These are phyloP conservation scores for Aricia artaxerxes DNA, from an alignment of 2,888 invertebrate genomes.

Conservation along the genomic window DNA sequence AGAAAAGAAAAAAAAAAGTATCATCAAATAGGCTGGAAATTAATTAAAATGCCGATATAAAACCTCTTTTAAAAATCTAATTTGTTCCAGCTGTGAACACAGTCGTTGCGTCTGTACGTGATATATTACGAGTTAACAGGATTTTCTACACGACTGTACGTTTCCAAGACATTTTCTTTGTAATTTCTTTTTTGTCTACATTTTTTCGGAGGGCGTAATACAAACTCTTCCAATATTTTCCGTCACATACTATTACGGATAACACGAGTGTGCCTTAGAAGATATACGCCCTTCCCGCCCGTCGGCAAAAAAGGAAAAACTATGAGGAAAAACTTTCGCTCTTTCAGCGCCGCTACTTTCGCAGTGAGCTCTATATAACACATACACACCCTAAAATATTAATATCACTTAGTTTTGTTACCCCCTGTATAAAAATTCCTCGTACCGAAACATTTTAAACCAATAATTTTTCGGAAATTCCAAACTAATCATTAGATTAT, in stretches of 20 bases:
- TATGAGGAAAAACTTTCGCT: too few relatives aligned
- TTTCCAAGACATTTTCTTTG: constrained; percentile 4
- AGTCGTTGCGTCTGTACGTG: constrained; percentile 8
- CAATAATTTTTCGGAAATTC: background rate
- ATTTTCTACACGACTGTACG: constrained; percentile 2
- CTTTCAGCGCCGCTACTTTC: too few relatives aligned
- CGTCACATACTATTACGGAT: background rate
- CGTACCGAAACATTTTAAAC: too few relatives aligned
- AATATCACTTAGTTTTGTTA: too few relatives aligned
- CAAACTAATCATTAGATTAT: background rate
- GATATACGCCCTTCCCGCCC: background rate
- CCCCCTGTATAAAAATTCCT: too few relatives aligned
- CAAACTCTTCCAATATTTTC: constrained; percentile 6
- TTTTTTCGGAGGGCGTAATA: background rate
- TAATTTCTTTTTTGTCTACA: constrained; percentile 6
- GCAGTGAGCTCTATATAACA: too few relatives aligned
- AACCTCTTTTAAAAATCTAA: constrained; percentile 7
- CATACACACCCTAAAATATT: too few relatives aligned
- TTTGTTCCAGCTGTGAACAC: background rate
- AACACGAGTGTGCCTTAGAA: background rate
- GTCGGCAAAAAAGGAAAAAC: background rate
- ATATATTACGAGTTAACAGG: constrained; percentile 6
- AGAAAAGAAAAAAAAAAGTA: too few relatives aligned
- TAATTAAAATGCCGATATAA: background rate
- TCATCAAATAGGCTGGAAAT: background rate